Conservation (phyloP, 2,888 invertebrate genomes). For the Proisotoma minuta region DNA sequence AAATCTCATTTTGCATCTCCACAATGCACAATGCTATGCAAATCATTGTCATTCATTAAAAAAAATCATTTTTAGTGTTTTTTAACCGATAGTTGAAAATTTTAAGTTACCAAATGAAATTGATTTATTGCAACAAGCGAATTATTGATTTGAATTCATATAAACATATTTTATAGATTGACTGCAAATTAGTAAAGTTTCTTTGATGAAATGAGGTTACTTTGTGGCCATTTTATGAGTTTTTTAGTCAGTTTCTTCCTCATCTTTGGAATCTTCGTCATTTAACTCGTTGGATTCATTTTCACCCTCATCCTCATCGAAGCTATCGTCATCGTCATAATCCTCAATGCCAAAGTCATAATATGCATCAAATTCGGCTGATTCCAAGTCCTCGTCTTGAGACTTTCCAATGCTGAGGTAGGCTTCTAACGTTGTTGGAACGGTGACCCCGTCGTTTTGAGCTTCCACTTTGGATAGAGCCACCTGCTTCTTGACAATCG, state of each 20-base stretch:
- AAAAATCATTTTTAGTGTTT: no score
- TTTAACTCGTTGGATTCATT: constrained; percentile 46
- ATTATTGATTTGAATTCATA: no score
- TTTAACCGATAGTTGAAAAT: no score
- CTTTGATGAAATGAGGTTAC: no score
- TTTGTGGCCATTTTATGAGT: no score
- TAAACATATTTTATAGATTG: no score
- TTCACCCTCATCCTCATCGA: constrained; percentile 49
- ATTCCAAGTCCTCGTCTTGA: constrained; percentile 75
- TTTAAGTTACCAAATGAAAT: no score
- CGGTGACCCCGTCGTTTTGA: constrained; percentile 91
- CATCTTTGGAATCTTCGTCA: constrained; percentile 49
- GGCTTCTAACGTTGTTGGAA: constrained; percentile 94
- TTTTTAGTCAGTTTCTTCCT: constrained; percentile 47
- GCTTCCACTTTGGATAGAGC: constrained; percentile 91
- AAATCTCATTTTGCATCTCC: no score
- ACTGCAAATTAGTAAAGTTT: no score
- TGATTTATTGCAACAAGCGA: no score
- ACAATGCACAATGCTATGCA: no score
- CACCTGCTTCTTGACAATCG: constrained; percentile 98
- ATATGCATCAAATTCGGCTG: constrained; percentile 94
- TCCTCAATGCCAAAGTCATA: constrained; percentile 82
- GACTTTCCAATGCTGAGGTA: constrained; percentile 91
- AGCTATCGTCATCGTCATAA: constrained; percentile 53
- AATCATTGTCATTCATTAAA: no score